Conservation (phyloP, 2,113 vertebrate genomes). For the Aspidoscelis tigris region DNA sequence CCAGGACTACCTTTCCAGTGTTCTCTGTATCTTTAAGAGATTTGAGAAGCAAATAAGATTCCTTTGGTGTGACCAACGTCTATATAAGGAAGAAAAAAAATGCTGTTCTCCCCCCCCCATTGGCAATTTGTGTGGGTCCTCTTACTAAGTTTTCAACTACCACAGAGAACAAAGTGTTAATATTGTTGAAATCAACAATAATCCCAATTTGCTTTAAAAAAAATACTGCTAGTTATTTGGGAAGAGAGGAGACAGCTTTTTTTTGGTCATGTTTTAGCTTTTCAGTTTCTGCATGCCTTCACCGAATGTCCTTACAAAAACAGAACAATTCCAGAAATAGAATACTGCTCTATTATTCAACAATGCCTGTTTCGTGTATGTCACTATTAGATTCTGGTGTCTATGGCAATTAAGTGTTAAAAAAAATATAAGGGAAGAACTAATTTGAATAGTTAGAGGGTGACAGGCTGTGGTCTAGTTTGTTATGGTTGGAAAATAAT, state of each 20-base stretch:
- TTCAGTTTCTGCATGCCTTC: not conserved
- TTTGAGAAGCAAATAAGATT: constrained; percentile 14
- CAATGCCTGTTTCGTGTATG: not conserved
- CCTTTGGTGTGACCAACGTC: constrained; percentile 19
- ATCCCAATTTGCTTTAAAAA: constrained; percentile 24
- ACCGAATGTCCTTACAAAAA: not conserved
- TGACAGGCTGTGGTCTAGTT: not conserved
- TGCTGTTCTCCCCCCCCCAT: constrained; percentile 15
- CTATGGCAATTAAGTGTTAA: not conserved
- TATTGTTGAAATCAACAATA: not conserved
- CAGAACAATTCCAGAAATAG: not conserved
- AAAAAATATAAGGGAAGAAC: not conserved
- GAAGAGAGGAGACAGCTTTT: not conserved
- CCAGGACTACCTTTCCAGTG: not conserved
- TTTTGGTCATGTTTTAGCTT: not conserved
- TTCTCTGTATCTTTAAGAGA: constrained; percentile 5
- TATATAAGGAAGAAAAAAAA: constrained; percentile 34
- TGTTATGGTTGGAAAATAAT: not conserved
- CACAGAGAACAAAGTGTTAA: not conserved
- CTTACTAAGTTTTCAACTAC: constrained; percentile 14
- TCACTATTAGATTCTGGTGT: not conserved
- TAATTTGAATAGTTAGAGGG: not conserved
- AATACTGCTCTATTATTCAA: not conserved
- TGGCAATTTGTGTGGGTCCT: not conserved
- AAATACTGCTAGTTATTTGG: constrained; percentile 17